Evolutionary conservation across 2,888 invertebrate genomes (phyloP).

Genomic region (Ornithoptera alexandrae): DNA sequence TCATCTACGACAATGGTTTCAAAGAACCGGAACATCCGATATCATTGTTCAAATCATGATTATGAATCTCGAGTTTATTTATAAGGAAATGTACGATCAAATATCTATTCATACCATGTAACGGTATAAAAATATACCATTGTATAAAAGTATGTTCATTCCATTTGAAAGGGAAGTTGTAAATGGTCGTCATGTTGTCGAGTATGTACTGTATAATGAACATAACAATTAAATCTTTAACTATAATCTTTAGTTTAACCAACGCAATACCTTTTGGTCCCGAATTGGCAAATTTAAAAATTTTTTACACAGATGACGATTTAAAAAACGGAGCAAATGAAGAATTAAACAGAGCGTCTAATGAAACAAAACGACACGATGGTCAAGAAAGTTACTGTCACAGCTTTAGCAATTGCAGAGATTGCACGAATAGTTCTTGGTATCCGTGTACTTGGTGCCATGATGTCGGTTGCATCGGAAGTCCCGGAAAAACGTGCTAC

Average conservation of each 20-base stretch:
- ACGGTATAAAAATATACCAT: neutral
- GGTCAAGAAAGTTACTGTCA: conserved; percentile 10
- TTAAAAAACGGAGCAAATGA: conserved; percentile 5
- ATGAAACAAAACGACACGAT: neutral
- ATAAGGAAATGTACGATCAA: conserved; percentile 3
- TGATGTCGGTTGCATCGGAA: conserved; percentile 46
- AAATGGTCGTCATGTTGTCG: neutral
- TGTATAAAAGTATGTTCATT: neutral
- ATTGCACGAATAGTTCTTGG: conserved; percentile 43
- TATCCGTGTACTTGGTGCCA: conserved; percentile 53
- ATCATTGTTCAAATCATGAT: conserved; percentile 7
- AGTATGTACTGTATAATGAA: neutral
- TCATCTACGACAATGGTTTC: conserved; percentile 8
- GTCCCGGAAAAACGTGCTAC: conserved; percentile 39
- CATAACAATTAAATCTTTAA: conserved; percentile 2
- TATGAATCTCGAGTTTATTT: conserved; percentile 11
- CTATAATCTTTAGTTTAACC: neutral
- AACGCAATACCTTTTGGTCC: neutral
- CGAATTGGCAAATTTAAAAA: conserved; percentile 3
- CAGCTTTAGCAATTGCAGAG: conserved; percentile 27
- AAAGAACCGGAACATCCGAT: conserved; percentile 3
- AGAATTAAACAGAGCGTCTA: neutral
- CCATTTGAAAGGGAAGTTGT: neutral
- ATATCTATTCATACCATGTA: conserved; percentile 2
- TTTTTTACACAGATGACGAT: conserved; percentile 5